Evolutionary conservation across 2,113 vertebrate genomes (phyloP).

Genomic region (Podarcis cretensis): DNA sequence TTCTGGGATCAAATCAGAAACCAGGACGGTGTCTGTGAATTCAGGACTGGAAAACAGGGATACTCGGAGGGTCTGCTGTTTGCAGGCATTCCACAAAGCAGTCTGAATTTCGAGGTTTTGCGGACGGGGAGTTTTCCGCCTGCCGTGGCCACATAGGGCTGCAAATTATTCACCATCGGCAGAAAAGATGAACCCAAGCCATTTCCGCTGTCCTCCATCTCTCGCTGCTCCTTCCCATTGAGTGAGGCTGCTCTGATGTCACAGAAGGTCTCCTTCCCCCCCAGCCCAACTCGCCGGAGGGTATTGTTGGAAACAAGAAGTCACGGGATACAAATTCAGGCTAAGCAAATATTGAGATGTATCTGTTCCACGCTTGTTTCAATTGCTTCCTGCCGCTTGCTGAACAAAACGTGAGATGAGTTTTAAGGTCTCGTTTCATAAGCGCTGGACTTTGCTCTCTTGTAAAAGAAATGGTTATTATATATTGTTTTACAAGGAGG

Average conservation of each 20-base stretch:
- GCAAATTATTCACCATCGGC: not conserved
- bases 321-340: not conserved
- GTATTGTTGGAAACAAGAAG: not conserved
- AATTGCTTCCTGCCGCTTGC: no score
- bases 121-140: not conserved
- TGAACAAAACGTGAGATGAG: not conserved
- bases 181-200: not conserved
- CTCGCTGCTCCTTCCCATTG: not conserved
- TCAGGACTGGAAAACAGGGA: no score
- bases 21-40: no score
- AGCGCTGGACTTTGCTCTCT: not conserved
- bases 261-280: not conserved
- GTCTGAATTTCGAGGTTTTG: not conserved
- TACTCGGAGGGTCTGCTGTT: no score
- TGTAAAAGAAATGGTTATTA: not conserved
- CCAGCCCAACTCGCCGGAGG: no score
- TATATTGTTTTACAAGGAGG: not conserved
- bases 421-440: constrained; percentile 9
- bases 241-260: not conserved
- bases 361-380: no score
- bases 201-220: not conserved
- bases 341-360: not conserved
- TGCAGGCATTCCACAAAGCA: not conserved
- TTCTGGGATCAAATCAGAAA: no score
- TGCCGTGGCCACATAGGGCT: not conserved